Evolutionary conservation across 2,888 invertebrate genomes (phyloP).

Genomic region (Chouioia cunea): DNA sequence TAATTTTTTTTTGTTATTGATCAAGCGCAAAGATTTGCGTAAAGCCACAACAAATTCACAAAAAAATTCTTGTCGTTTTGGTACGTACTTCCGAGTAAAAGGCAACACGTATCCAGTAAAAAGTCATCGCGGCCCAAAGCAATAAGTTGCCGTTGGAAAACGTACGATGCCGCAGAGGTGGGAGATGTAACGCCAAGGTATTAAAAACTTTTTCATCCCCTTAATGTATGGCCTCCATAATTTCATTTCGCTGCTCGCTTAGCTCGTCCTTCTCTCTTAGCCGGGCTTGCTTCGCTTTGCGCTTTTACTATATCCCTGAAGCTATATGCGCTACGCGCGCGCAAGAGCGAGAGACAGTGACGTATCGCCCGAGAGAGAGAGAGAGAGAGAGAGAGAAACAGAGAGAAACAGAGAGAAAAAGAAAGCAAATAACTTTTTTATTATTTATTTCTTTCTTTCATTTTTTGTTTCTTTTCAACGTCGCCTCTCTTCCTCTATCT

Average conservation of each 20-base stretch:
- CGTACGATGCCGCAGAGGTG: conserved; percentile 57
- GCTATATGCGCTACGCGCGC: too few species aligned
- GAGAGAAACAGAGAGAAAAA: too few species aligned
- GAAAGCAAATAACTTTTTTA: conserved; percentile 1
- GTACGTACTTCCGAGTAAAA: conserved; percentile 52
- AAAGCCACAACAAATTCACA: too few species aligned
- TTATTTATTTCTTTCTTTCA: background rate
- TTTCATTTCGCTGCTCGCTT: conserved; percentile 48
- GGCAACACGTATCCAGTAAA: conserved; percentile 64
- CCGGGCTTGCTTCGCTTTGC: background rate
- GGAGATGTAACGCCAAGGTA: conserved; percentile 53
- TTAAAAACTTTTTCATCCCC: conserved; percentile 62
- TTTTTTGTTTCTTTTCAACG: background rate
- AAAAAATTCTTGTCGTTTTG: too few species aligned
- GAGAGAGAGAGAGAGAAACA: too few species aligned
- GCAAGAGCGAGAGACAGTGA: too few species aligned
- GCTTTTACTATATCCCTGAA: background rate
- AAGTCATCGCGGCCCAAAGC: conserved; percentile 54
- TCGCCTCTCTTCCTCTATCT: background rate
- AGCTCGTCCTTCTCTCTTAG: conserved; percentile 24
- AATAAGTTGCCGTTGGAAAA: conserved; percentile 62
- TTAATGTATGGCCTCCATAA: conserved; percentile 57
- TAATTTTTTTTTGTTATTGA: too few species aligned
- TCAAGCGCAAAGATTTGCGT: too few species aligned
- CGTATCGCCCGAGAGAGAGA: too few species aligned